Evolutionary conservation across 2,888 invertebrate species (phyloP).

Genomic region (Papilio elwesi): DNA sequence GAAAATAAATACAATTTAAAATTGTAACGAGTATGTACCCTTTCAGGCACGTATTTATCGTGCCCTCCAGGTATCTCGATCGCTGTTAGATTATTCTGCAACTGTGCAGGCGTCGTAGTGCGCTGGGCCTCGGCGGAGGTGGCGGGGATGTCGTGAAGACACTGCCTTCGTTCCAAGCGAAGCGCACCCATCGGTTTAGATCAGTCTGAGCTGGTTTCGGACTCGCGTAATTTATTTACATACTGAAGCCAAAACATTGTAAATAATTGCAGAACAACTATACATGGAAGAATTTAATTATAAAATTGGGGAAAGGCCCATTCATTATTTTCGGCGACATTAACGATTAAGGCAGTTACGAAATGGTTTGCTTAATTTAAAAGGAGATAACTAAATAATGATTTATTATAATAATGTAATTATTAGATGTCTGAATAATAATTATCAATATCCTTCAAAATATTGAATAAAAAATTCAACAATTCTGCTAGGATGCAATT

Average conservation of each 20-base stretch:
- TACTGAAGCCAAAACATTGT: slow-evolving; percentile 29
- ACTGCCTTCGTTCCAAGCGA: slow-evolving; percentile 6
- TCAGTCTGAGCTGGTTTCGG: slow-evolving; percentile 21
- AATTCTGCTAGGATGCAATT: too few relatives aligned
- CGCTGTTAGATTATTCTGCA: slow-evolving; percentile 2
- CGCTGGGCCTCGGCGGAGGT: neutral
- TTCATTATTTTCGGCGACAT: too few relatives aligned
- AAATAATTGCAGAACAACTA: neutral
- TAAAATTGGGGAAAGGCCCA: too few relatives aligned
- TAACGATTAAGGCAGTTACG: too few relatives aligned
- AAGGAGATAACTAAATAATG: too few relatives aligned
- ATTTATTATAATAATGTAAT: too few relatives aligned
- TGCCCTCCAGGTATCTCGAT: slow-evolving; percentile 29
- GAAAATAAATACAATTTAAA: slow-evolving; percentile 16
- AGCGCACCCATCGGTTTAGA: neutral
- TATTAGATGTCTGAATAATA: too few relatives aligned
- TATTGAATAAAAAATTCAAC: too few relatives aligned
- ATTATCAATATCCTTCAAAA: too few relatives aligned
- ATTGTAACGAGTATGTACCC: slow-evolving; percentile 24
- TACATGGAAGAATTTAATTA: neutral
- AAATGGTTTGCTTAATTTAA: too few relatives aligned
- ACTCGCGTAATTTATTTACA: slow-evolving; percentile 12
- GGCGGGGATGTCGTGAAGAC: neutral
- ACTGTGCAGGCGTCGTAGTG: neutral
- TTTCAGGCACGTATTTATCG: slow-evolving; percentile 22